Evolutionary conservation across 2,113 vertebrate genomes (phyloP), one percentile per base, ranked within the genome.

Genomic region (Phalacrocorax carbo): DNA sequence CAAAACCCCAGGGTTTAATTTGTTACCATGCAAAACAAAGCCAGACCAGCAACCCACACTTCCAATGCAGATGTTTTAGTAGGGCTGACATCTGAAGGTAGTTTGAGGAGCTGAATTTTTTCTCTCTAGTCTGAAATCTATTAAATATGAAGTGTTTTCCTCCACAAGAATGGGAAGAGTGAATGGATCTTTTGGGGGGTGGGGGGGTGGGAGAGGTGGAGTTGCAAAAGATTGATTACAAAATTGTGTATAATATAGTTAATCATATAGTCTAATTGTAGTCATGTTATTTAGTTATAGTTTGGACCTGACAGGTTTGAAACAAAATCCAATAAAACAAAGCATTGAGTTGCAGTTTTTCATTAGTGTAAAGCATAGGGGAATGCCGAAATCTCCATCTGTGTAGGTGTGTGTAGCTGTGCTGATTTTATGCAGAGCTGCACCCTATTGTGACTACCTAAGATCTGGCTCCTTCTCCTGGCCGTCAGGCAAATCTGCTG

Each of bases 11-110:
- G 80, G 20, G 77, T 68, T 96, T 94, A 19, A 49, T 94, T 84
- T 93, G 89, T 84, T 86, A 91, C 81, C 54, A 71, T 68, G 73
- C 54, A 91, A 94, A 95, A 95, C 84, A 96, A 93, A 94, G 51
- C 17, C 36, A 84, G 80, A 79, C 64, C 15, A 89, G 40, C 69
- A 60, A 75, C 61, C 84, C 51, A 7, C 32, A 9, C 32, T 75
- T 91, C 51, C 72, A 88, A 0, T 78, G 69, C 60, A 82, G 73
- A 84, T 85, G 78, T 91, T 93, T 89, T 84, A 78, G 46, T 70
- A 82, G 42, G 27, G 13, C 18, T 65, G 65, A 61, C 71, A 49
- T 42, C 58, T 80, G 68, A 94, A 81, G 30, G 49, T 62, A 79
- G 32, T 73, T 79, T 32, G 23, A 88, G 34, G 48, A 78, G 14